Percentiles rank a stretch among this genome's conserved stretches.
These are phyloP conservation scores for Lysandra bellargus DNA, from an alignment of 2,888 invertebrate species.

Conservation along the genomic window DNA sequence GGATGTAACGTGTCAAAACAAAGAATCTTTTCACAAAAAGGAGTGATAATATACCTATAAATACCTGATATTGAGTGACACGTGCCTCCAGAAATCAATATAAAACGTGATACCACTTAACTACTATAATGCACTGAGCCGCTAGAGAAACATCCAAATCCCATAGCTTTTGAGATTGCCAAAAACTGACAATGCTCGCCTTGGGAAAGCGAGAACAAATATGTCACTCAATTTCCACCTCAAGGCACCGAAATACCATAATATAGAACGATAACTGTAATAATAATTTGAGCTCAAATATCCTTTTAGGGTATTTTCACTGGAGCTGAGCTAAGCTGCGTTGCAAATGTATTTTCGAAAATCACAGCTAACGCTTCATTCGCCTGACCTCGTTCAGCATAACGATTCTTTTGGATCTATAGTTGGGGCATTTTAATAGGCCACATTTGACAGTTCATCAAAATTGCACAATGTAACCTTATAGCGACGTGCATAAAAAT, in stretches of 20 bases:
- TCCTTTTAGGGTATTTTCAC: no score
- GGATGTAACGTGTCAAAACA: not conserved
- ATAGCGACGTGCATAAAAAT: no score
- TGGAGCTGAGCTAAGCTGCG: no score
- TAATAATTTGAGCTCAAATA: no score
- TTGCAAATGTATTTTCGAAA: no score
- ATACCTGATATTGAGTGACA: not conserved
- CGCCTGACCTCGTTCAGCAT: no score
- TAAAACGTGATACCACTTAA: constrained; percentile 4
- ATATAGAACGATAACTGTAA: not conserved
- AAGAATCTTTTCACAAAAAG: not conserved
- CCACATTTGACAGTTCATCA: no score
- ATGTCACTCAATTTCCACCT: constrained; percentile 38
- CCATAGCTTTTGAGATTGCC: constrained; percentile 7
- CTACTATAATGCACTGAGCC: constrained; percentile 2
- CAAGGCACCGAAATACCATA: not conserved
- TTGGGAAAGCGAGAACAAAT: constrained; percentile 22
- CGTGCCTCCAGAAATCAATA: not conserved
- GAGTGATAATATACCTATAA: not conserved
- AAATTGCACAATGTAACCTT: no score
- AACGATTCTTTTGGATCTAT: no score
- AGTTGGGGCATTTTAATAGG: no score
- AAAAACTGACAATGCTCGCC: constrained; percentile 23
- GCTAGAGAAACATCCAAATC: constrained; percentile 1
- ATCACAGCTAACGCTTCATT: no score